phyloP scores from a whole-genome alignment of 2,797 vertebrate genomes.

The Phoxinus dragarum region DNA sequence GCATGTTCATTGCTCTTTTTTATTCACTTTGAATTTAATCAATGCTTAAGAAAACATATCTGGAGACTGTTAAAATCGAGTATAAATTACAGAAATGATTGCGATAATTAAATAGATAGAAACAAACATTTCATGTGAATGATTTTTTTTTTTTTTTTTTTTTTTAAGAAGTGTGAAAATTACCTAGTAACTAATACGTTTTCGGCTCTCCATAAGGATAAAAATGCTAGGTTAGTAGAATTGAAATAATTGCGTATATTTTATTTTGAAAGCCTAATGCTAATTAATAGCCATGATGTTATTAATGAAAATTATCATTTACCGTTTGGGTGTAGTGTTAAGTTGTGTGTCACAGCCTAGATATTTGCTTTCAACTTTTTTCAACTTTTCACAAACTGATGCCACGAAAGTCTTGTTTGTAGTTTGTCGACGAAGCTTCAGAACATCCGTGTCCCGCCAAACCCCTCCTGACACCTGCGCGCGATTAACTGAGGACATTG shows the following conservation, averaged over 20 bases:
- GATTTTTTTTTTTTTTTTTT: too few species aligned
- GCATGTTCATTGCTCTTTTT: neutral
- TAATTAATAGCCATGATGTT: neutral
- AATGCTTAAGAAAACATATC: neutral
- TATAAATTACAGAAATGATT: neutral
- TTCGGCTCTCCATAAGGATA: neutral
- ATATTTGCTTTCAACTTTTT: constrained; percentile 92
- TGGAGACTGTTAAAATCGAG: neutral
- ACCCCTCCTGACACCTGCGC: constrained; percentile 70
- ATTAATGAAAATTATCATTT: neutral
- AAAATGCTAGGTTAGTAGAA: neutral
- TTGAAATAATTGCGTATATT: neutral
- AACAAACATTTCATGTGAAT: neutral
- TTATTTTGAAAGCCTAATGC: neutral
- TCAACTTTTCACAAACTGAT: constrained; percentile 85
- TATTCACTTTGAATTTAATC: neutral
- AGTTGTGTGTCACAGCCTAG: constrained; percentile 64
- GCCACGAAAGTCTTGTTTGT: constrained; percentile 36
- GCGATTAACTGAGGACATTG: constrained; percentile 62
- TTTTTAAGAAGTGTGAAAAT: neutral
- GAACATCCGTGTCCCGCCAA: constrained; percentile 58
- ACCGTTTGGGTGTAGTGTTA: neutral
- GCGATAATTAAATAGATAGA: neutral
- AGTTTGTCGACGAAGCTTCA: constrained; percentile 65
- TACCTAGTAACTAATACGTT: neutral